Evolutionary conservation across 2,888 invertebrate genomes (phyloP), one percentile per base, ranked within the genome.

Genomic region (Drosophila lacicola): DNA sequence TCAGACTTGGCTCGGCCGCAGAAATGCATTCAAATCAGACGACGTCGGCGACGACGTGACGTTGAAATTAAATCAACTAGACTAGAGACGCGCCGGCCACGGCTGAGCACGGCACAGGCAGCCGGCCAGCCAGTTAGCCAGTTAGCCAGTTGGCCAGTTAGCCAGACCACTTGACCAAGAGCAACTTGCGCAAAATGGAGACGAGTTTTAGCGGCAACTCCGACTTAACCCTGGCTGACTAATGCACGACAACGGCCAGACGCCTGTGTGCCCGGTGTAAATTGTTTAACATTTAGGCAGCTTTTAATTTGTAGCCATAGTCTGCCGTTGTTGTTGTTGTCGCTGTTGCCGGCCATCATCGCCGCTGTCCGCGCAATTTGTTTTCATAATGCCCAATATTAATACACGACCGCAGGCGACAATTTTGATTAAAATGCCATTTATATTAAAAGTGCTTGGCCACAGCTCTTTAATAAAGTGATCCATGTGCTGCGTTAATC

Each of bases 41-140:
- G 74, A 60, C 60, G 63, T 50, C 53, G 72, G 49, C 72, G 80
- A 68, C 74, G 79, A 88, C 90, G 84, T 89, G 86, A 89, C 82
- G 88, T 87, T 90, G 83, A 89, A 88, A 88, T 89, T 90, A 86
- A 88, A 82, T 89, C 88, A 87, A 87, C 89, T 82, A 75, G 89
- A 86, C 85, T 80, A 76, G 78, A 87, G 83, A 83, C 65, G 70
- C 60, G 61, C 57, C 68, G 71, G 60, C 62, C 54, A n/a, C 53
- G 44, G 39, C 41, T 42, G 8, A 29, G 29, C 29, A 25, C 25
- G 2, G 25, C 25, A 29, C 60, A 50, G 39, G 25, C 21, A 61
- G 56, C 11, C 50, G 37, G 54, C 44, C 46, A 50, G 36, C 21
- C 17, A 55, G 42, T n/a, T n/a, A 41, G 62, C 54, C 36, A 55